Conservation (phyloP, 2,113 vertebrate genomes). For the Muntiacus muntjak region DNA sequence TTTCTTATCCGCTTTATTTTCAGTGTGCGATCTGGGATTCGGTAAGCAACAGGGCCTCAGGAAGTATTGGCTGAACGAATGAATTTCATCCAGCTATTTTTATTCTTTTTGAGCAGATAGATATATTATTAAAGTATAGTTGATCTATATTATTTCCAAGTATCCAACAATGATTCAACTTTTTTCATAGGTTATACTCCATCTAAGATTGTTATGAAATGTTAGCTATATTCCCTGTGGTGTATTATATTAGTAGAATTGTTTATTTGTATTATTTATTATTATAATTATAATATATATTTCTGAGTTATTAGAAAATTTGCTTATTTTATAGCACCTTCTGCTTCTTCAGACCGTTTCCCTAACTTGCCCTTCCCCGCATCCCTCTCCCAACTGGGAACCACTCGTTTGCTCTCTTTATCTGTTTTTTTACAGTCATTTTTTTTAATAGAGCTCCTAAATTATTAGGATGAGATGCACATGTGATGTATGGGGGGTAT, state of each 20-base stretch:
- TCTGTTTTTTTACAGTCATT: not conserved
- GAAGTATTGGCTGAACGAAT: not conserved
- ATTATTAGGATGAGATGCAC: not conserved
- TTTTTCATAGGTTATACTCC: not conserved
- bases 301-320: not conserved
- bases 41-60: not conserved
- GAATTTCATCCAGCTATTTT: not conserved
- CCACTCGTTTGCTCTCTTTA: not conserved
- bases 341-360: not conserved
- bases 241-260: not conserved
- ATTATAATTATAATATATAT: not conserved
- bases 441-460: not conserved
- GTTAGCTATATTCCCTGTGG: not conserved
- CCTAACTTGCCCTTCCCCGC: not conserved
- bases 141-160: not conserved
- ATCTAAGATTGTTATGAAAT: not conserved
- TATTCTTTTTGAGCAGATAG: not conserved
- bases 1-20: not conserved
- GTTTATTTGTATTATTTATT: not conserved
- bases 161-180: not conserved
- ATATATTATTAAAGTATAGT: not conserved
- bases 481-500: not conserved
- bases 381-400: not conserved
- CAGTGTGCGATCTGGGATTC: not conserved
- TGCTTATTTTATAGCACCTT: not conserved